Percentiles rank a stretch among this genome's conserved stretches.
Conservation (phyloP, 1,140 invertebrate genomes). For the Zaprionus tsacasi region DNA sequence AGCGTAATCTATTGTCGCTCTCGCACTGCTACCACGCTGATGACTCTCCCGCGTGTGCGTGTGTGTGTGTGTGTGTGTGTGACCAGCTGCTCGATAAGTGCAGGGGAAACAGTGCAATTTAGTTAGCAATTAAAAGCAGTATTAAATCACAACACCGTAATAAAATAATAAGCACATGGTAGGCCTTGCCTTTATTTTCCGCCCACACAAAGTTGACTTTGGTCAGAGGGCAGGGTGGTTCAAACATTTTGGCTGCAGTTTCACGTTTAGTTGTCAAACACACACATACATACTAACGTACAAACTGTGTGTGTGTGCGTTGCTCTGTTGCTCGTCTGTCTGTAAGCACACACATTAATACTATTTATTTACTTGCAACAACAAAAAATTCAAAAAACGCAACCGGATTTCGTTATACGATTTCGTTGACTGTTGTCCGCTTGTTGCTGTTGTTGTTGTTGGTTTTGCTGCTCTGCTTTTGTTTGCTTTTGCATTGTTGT, state of each 20-base stretch:
- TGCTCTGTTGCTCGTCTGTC: neutral
- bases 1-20: slow-evolving; percentile 2
- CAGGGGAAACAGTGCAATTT: slow-evolving; percentile 15
- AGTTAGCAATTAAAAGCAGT: slow-evolving; percentile 15
- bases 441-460: slow-evolving; percentile 28
- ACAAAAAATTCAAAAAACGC: slow-evolving; percentile 43
- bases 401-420: slow-evolving; percentile 52
- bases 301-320: neutral
- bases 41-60: neutral
- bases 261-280: slow-evolving; percentile 10
- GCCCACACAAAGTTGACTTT: neutral
- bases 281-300: neutral
- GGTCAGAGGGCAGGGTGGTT: neutral
- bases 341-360: slow-evolving; percentile 35
- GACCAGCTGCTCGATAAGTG: slow-evolving; percentile 1
- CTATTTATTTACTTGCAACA: slow-evolving; percentile 40
- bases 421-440: slow-evolving; percentile 37
- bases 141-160: neutral
- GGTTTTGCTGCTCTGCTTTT: slow-evolving; percentile 43
- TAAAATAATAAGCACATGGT: neutral
- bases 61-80: neutral
- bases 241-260: slow-evolving; percentile 7
- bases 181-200: neutral
- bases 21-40: slow-evolving; percentile 14
- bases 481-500: slow-evolving; percentile 27